Base-by-base conservation (phyloP, 35 echinoderm and acorn worm species). In the Lytechinus pictus region DNA sequence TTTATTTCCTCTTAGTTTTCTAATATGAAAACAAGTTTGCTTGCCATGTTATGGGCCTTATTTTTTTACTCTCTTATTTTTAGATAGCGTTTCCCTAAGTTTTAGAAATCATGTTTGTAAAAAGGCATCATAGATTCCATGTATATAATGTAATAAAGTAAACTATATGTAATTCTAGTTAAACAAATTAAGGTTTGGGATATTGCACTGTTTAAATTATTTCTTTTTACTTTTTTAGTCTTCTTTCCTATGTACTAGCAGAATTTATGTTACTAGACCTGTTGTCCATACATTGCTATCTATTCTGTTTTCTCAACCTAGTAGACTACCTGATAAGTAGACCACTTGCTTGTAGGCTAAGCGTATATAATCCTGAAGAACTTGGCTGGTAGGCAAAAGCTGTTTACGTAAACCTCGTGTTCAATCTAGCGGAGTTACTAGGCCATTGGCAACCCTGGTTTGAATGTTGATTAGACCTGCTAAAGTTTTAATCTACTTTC, bases 121-220 rank as follows among this genome's bases (percentile, higher is more conserved):
- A 79, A 79, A 24, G 19, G 19, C 4, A 24, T 79, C 7, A 24
- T 24, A 79, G n/a, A 24, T 79, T 79, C 14, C 66, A 79, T 79
- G 66, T 79, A 79, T 24, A 79, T 79, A 79, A 79, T 79, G 66
- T 79, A n/a, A 79, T 79, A 79, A 79, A 79, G 66, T 79, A 79
- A 79, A 7, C 66, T 79, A 79, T 79, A 16, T 79, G n/a, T 79
- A 79, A n/a, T 79, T 24, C 66, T 79, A 79, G 66, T 7, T 21
- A 71, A 24, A 71, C 19, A 27, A 5, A 24, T n/a, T 79, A 7
- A 79, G n/a, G 21, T 79, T 24, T n/a, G 2, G 16, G 19, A 79
- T 79, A 79, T 5, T 79, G 66, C 66, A 79, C 16, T 79, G 66
- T 79, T 79, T 24, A 24, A 24, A 6, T 24, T 24, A 5, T 19